Evolutionary conservation across 2,113 vertebrate genomes (phyloP), one percentile per base, ranked within the genome.

Genomic region (Puntigrus tetrazona): DNA sequence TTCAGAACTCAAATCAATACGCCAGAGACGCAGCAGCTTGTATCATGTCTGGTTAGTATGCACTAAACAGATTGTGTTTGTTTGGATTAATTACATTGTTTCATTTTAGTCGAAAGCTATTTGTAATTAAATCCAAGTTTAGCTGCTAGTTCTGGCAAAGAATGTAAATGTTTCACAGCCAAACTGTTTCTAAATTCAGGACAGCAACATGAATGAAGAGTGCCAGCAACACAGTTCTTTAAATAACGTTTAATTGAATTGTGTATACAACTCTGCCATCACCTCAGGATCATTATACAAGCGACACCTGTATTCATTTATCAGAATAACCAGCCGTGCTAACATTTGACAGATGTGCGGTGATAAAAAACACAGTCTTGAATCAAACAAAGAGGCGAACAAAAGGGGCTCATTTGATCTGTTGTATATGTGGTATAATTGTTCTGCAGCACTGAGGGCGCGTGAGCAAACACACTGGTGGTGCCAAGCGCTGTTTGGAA

Each of bases 191-290:
- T 22, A 11, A 11, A 57, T 55, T 36, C 74, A 55, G 11, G 5
- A 77, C 20, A 38, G 29, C 29, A 77, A 57, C 45, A 57, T 57
- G 6, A 77, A 57, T 14, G 20, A 34, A 11, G 73, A 34, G 27
- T 22, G 73, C 73, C 27, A 75, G 73, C 27, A 77, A 77, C 20
- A 25, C 75, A 16, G 22, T n/a, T 57, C 50, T 55, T 77, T 77
- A 34, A 50, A 36, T 69, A 10, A 69, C 2, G 2, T 77, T 77
- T 57, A 77, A 55, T 34, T 36, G 50, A 8, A 75, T 27, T 20
- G 29, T 76, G 50, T 57, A 31, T 11, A 50, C 3, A 2, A 76
- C 16, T 50, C 7, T 2, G 34, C 47, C 73, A 57, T 55, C 50
- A 38, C 29, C 20, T 57, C 31, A 77, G 75, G 11, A 13, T 52